phyloP scores from a whole-genome alignment of 1,140 invertebrate genomes.

The Orius insidiosus region DNA sequence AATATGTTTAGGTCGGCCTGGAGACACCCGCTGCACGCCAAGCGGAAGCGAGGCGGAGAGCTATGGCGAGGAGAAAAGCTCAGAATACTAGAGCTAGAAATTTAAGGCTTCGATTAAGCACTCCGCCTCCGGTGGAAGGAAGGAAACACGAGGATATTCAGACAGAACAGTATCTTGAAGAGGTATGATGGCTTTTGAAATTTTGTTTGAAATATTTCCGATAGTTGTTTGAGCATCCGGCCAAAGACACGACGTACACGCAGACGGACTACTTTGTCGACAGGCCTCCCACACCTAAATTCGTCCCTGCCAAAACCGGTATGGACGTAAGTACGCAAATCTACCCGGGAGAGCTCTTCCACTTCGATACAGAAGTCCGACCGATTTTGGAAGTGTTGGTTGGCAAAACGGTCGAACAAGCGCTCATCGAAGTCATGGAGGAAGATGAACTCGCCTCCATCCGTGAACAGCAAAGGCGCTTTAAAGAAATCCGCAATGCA shows the following conservation, averaged over 20 bases:
- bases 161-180: conserved; percentile 74
- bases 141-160: conserved; percentile 67
- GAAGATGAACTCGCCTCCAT: conserved; percentile 58
- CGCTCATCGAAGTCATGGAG: conserved; percentile 62
- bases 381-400: conserved; percentile 74
- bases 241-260: conserved; percentile 25
- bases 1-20: conserved; percentile 9
- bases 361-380: conserved; percentile 76
- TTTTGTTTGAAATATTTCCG: conserved; percentile 17
- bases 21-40: conserved; percentile 35
- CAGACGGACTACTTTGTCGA: conserved; percentile 78
- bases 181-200: conserved; percentile 32
- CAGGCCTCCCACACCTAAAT: conserved; percentile 51
- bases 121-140: conserved; percentile 54
- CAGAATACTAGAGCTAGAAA: conserved; percentile 28
- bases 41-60: conserved; percentile 40
- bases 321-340: conserved; percentile 70
- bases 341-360: conserved; percentile 70
- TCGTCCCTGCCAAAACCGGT: conserved; percentile 58
- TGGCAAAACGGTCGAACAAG: conserved; percentile 72
- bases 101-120: conserved; percentile 33
- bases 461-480: conserved; percentile 56
- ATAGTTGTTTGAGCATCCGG: conserved; percentile 47
- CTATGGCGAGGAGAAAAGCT: conserved; percentile 37
- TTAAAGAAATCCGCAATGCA: conserved; percentile 54